Evolutionary conservation across 2,888 invertebrate species (phyloP).

Genomic region (Polylopha cassiicola): DNA sequence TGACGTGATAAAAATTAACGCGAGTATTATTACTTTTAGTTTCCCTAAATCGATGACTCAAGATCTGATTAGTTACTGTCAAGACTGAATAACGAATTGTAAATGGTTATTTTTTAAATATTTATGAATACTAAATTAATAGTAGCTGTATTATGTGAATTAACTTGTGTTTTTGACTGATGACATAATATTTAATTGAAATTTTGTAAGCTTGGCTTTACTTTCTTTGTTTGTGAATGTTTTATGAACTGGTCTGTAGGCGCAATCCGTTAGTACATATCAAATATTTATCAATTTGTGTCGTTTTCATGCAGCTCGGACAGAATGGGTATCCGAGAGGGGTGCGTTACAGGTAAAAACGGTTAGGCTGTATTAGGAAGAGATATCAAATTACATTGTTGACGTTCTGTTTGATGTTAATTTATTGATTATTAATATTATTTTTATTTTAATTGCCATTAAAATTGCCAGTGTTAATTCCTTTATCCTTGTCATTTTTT

Average conservation of each 20-base stretch:
- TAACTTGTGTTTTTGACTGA: conserved; percentile 58
- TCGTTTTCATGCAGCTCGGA: conserved; percentile 65
- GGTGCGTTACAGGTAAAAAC: conserved; percentile 67
- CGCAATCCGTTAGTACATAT: conserved; percentile 24
- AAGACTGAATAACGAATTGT: conserved; percentile 30
- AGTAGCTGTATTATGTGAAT: conserved; percentile 41
- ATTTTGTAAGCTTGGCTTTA: conserved; percentile 56
- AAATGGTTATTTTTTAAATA: conserved; percentile 35
- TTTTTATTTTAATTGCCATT: conserved; percentile 50
- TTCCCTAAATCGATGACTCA: conserved; percentile 30
- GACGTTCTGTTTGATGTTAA: conserved; percentile 37
- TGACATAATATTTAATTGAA: conserved; percentile 57
- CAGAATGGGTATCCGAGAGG: conserved; percentile 69
- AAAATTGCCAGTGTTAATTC: conserved; percentile 59
- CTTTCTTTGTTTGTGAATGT: conserved; percentile 51
- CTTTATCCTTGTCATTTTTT: conserved; percentile 55
- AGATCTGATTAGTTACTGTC: conserved; percentile 27
- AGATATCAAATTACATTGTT: conserved; percentile 34
- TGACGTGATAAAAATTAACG: conserved; percentile 14
- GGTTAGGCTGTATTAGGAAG: conserved; percentile 30
- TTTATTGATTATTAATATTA: conserved; percentile 35
- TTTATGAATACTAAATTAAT: conserved; percentile 43
- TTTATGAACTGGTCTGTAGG: conserved; percentile 51
- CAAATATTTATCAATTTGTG: conserved; percentile 35
- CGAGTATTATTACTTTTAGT: conserved; percentile 23